Percentiles rank a stretch among this genome's conserved stretches.
Conservation (phyloP, 2,797 vertebrate genomes). For the Gadopsis marmoratus region DNA sequence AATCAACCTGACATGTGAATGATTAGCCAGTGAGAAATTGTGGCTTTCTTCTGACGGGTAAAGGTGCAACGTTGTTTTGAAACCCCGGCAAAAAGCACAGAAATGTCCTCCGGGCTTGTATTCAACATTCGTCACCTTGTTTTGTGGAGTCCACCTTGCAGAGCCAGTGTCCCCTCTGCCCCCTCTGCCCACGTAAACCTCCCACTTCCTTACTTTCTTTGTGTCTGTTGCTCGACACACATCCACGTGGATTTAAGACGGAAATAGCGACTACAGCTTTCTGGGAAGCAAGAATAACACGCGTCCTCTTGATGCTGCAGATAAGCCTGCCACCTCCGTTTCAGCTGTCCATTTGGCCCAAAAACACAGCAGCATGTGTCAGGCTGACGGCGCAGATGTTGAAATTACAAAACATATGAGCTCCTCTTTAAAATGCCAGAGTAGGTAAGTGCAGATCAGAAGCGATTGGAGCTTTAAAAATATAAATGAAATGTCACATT, state of each 20-base stretch:
- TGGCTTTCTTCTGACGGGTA: slow-evolving; percentile 1
- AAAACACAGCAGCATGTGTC: neutral
- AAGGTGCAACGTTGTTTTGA: slow-evolving; percentile 55
- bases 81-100: slow-evolving; percentile 52
- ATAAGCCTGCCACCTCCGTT: slow-evolving; percentile 16
- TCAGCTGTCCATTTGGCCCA: neutral
- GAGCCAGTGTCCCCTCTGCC: neutral
- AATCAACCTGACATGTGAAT: slow-evolving; percentile 56
- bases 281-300: slow-evolving; percentile 40
- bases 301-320: slow-evolving; percentile 38
- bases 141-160: slow-evolving; percentile 46
- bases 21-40: slow-evolving; percentile 39
- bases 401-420: neutral
- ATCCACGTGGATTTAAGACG: slow-evolving; percentile 38
- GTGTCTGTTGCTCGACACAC: slow-evolving; percentile 42
- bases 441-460: neutral
- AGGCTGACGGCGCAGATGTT: neutral
- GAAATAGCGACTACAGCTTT: slow-evolving; percentile 51
- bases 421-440: neutral
- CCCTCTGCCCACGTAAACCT: slow-evolving; percentile 16
- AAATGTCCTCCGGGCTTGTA: slow-evolving; percentile 46
- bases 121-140: slow-evolving; percentile 69
- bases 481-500: slow-evolving; percentile 30
- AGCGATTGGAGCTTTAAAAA: neutral
- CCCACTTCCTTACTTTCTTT: slow-evolving; percentile 32